Evolutionary conservation across 2,888 invertebrate species (phyloP), one percentile per base, ranked within the genome.

Genomic region (Coelogynopora nodosa): DNA sequence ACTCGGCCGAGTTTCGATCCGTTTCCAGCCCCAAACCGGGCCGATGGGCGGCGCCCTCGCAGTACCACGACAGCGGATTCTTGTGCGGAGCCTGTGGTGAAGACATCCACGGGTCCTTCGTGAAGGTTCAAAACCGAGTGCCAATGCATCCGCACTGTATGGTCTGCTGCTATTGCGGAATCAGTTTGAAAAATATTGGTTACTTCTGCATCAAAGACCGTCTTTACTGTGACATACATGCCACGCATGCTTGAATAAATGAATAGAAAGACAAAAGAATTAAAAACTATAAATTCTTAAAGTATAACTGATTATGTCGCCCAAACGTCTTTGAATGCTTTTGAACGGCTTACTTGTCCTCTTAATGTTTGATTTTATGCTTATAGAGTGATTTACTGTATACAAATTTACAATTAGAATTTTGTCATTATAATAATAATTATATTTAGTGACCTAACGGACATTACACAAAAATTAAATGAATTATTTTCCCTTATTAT

Each of bases 131-230:
- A 94, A 97, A 97, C 91, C 96, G 96, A 93, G 31, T 87, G 23
- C 97, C 97, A 91, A 94, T 98, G 90, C 97, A 98, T 93, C 96
- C 97, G 89, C 97, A 97, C 91, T 98, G 98, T 93, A 97, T 98
- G 94, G 97, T 96, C 93, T 98, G 98, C 92, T 94, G 95, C 88
- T 97, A 96, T 86, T 98, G 98, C 92, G 97, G 97, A 89, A 94
- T 95, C 84, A 96, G 96, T 83, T 93, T 98, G 90, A 86, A 67
- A 49, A 86, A 87, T 90, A 0, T 89, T 93, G 93, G 98, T 89
- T 97, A 97, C 93, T 97, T 96, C 94, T 96, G 96, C 93, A 94
- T 98, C 92, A 96, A 96, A 93, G 96, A 96, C 91, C 97, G 97
- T 93, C 93, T 98, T 90, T 98, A 97, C 93, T 98, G 98, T 93